Conservation (phyloP, 1,140 invertebrate species). For the Nebria ingens region DNA sequence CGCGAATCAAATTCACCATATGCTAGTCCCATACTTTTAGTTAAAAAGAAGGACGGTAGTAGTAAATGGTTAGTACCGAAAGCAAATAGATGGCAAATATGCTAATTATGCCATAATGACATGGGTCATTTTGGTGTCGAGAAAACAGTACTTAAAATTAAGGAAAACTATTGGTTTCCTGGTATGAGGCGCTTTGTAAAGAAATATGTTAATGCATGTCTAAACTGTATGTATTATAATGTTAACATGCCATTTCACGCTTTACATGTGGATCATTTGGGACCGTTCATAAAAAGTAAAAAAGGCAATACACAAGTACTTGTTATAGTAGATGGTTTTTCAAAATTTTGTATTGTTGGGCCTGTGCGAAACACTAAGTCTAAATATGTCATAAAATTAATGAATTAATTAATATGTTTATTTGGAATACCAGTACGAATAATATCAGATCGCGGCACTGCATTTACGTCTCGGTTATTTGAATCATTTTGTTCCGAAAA, state of each 20-base stretch:
- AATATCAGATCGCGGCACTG: constrained; percentile 28
- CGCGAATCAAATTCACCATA: no score
- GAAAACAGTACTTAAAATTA: constrained; percentile 24
- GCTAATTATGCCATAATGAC: constrained; percentile 28
- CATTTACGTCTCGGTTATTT: constrained; percentile 26
- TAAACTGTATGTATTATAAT: constrained; percentile 21
- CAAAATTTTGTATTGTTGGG: constrained; percentile 22
- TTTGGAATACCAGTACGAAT: constrained; percentile 26
- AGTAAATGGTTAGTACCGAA: constrained; percentile 24
- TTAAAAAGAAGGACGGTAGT: constrained; percentile 18
- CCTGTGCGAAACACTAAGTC: constrained; percentile 8
- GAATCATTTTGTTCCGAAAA: constrained; percentile 20
- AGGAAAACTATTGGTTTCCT: constrained; percentile 27
- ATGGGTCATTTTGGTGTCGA: constrained; percentile 26
- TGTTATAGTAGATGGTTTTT: constrained; percentile 31
- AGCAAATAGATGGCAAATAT: constrained; percentile 22
- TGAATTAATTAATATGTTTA: constrained; percentile 11
- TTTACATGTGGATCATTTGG: constrained; percentile 22
- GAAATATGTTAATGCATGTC: constrained; percentile 19
- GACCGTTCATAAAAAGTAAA: constrained; percentile 15
- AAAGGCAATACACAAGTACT: constrained; percentile 26
- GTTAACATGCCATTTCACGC: constrained; percentile 16
- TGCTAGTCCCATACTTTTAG: no score
- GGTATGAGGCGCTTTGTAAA: constrained; percentile 17
- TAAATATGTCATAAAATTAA: background rate